These are phyloP conservation scores for Hydractinia symbiolongicarpus DNA, from an alignment of 30 jellyfish, hydroid and myxozoan species.

Conservation along the genomic window DNA sequence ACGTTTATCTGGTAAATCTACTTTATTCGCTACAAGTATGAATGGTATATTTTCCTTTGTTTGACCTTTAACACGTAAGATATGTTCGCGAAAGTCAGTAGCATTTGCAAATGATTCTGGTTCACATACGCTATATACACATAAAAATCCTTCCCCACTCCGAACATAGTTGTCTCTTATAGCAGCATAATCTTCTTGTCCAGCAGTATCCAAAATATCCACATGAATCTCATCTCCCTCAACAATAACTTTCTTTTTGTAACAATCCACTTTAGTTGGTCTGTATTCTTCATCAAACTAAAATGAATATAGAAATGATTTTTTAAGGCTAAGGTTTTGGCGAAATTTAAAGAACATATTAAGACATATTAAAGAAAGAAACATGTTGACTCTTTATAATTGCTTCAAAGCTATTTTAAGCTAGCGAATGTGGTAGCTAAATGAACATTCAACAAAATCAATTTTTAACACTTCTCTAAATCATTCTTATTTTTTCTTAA, in stretches of 20 bases:
- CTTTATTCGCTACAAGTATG: constrained; percentile 80
- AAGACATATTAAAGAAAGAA: no score
- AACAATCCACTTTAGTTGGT: constrained; percentile 95
- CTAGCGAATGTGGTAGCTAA: no score
- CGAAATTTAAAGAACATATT: neutral
- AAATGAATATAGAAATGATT: neutral
- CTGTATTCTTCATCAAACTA: constrained; percentile 93
- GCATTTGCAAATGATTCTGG: constrained; percentile 81
- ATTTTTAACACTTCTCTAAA: no score
- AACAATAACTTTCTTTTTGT: constrained; percentile 60
- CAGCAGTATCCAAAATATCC: constrained; percentile 93
- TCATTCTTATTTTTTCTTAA: no score
- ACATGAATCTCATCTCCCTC: constrained; percentile 83
- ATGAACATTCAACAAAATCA: no score
- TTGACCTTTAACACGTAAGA: constrained; percentile 68
- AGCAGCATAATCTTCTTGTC: constrained; percentile 97
- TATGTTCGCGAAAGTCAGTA: constrained; percentile 76
- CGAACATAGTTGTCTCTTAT: constrained; percentile 78
- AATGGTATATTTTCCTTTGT: constrained; percentile 75
- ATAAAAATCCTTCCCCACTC: constrained; percentile 91
- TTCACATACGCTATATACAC: constrained; percentile 85
- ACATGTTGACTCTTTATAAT: no score
- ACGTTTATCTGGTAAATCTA: constrained; percentile 65
- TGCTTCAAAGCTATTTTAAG: no score
- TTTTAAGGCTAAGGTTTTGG: no score